These are phyloP conservation scores for Thymallus thymallus DNA, from an alignment of 2,113 vertebrate genomes.

Conservation along the genomic window DNA sequence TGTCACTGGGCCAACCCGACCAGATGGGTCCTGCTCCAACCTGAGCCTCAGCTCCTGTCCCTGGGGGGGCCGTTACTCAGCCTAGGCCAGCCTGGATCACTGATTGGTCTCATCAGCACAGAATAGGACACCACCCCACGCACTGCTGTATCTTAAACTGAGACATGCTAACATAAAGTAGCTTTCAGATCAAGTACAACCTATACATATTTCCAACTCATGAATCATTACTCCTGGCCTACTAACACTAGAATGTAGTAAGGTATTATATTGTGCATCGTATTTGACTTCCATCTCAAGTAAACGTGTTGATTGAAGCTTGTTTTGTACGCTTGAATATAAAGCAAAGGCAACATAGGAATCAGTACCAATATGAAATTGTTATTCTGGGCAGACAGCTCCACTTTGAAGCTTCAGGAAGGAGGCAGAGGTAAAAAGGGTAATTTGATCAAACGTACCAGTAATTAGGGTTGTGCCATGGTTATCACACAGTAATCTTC, in stretches of 20 bases:
- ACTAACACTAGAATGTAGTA: too few relatives aligned
- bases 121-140: background rate
- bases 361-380: background rate
- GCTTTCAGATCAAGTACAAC: too few relatives aligned
- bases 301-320: background rate
- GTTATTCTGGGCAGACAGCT: background rate
- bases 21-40: slow-evolving; percentile 32
- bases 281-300: too few relatives aligned
- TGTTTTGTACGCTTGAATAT: background rate
- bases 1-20: slow-evolving; percentile 10
- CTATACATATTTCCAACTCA: too few relatives aligned
- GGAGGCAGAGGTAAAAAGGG: background rate
- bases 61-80: slow-evolving; percentile 1
- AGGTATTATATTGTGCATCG: too few relatives aligned
- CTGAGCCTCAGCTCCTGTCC: slow-evolving; percentile 20
- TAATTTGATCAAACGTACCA: slow-evolving; percentile 13
- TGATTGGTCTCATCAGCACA: slow-evolving; percentile 17
- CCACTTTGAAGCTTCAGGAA: background rate
- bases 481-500: slow-evolving; percentile 15
- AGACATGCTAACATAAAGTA: background rate
- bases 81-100: slow-evolving; percentile 11
- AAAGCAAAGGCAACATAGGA: too few relatives aligned
- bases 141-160: background rate
- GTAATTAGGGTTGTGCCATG: slow-evolving; percentile 10
- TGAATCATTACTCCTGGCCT: too few relatives aligned